Evolutionary conservation across 2,113 vertebrate genomes (phyloP).

Genomic region (Clupea harengus): DNA sequence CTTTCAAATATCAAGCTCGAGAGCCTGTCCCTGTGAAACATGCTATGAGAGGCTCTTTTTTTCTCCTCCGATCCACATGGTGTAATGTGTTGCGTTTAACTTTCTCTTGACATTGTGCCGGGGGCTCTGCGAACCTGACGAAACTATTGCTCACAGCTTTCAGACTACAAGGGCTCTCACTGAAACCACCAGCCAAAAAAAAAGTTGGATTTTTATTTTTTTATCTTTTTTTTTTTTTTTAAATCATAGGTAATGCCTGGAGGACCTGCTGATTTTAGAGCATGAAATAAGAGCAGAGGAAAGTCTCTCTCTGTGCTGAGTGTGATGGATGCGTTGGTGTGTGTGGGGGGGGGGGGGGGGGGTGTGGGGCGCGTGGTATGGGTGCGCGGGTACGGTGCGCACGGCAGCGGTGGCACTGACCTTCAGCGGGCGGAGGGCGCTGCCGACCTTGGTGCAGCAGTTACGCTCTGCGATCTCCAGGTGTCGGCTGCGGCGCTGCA

Average conservation of each 20-base stretch:
- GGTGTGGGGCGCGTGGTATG: neutral
- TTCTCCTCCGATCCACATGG: neutral
- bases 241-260: neutral
- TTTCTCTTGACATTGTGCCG: constrained; percentile 15
- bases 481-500: constrained; percentile 82
- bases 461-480: constrained; percentile 88
- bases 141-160: constrained; percentile 16
- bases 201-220: neutral
- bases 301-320: neutral
- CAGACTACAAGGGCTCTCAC: neutral
- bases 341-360: too few relatives aligned
- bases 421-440: constrained; percentile 86
- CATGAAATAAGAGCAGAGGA: neutral
- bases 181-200: neutral
- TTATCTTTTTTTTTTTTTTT: too few relatives aligned
- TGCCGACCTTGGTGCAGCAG: constrained; percentile 89
- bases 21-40: neutral
- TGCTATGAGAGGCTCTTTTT: neutral
- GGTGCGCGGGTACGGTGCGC: neutral
- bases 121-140: neutral
- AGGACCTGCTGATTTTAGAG: neutral
- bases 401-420: constrained; percentile 61
- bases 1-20: neutral
- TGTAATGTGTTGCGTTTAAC: constrained; percentile 18
- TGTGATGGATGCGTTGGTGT: neutral